Conservation (phyloP, 2,113 vertebrate genomes). For the Mixornis gularis region DNA sequence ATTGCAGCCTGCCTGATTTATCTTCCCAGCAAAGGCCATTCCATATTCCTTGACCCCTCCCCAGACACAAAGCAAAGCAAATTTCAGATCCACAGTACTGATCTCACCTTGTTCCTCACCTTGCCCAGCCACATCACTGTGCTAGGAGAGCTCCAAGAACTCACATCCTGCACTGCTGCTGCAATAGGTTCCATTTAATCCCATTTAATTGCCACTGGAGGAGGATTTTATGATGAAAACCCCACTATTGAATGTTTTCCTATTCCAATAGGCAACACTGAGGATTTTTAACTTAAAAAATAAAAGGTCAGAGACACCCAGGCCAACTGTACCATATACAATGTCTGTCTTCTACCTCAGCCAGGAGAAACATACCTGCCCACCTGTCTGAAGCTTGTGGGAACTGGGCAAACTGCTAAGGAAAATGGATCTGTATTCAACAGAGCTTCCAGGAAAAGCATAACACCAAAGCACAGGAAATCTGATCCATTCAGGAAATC, state of each 20-base stretch:
- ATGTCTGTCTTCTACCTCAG: background rate
- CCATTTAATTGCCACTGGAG: background rate
- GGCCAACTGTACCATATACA: background rate
- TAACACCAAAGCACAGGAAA: background rate
- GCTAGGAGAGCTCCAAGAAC: background rate
- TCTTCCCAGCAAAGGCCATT: background rate
- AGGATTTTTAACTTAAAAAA: background rate
- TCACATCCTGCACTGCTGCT: background rate
- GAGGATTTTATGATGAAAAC: background rate
- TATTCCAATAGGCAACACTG: background rate
- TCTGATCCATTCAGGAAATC: background rate
- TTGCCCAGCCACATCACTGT: background rate
- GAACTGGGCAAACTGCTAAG: background rate
- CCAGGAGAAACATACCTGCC: background rate
- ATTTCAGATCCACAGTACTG: background rate
- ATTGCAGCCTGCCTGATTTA: background rate
- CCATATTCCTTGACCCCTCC: background rate
- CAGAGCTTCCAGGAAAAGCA: background rate
- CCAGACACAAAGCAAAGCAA: background rate
- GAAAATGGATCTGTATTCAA: background rate
- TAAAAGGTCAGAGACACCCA: background rate
- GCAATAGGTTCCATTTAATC: background rate
- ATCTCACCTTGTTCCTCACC: background rate
- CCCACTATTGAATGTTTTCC: background rate
- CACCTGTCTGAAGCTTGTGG: background rate